phyloP scores from a whole-genome alignment of 2,888 invertebrate genomes.

The Zele albiditarsus region DNA sequence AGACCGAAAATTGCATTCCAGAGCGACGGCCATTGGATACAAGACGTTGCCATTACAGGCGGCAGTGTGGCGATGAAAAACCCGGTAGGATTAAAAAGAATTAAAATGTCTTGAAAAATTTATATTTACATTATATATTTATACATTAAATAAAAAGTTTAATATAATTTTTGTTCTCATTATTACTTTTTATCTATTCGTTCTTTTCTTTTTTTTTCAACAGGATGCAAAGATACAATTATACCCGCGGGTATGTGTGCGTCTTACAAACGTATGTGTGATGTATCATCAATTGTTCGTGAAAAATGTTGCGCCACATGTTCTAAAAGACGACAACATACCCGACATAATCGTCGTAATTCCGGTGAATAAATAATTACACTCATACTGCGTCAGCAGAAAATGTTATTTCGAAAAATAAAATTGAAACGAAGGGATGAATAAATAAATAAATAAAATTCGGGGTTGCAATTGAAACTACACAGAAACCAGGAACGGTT shows the following conservation, averaged over 20 bases:
- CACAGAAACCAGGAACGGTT: too few species aligned
- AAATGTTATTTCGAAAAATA: background rate
- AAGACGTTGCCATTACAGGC: slow-evolving; percentile 64
- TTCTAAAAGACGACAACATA: slow-evolving; percentile 61
- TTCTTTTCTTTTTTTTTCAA: slow-evolving; percentile 2
- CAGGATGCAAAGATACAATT: slow-evolving; percentile 65
- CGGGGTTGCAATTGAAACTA: too few species aligned
- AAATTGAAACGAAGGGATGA: background rate
- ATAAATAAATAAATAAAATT: background rate
- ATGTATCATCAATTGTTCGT: slow-evolving; percentile 61
- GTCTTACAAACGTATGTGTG: slow-evolving; percentile 65
- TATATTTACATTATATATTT: slow-evolving; percentile 35
- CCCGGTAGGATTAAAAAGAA: slow-evolving; percentile 56
- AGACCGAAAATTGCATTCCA: slow-evolving; percentile 62
- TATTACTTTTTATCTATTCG: slow-evolving; percentile 28
- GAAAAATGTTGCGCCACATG: slow-evolving; percentile 67
- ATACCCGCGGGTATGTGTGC: slow-evolving; percentile 60
- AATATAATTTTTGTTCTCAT: slow-evolving; percentile 4
- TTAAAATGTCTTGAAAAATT: background rate
- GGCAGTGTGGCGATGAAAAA: slow-evolving; percentile 63
- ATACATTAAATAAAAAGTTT: background rate
- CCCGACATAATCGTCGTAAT: slow-evolving; percentile 56
- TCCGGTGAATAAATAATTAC: slow-evolving; percentile 42
- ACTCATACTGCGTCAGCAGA: background rate
- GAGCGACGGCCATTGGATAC: slow-evolving; percentile 62